Conservation (phyloP, 1,140 invertebrate genomes). For the Calliphora vicina region DNA sequence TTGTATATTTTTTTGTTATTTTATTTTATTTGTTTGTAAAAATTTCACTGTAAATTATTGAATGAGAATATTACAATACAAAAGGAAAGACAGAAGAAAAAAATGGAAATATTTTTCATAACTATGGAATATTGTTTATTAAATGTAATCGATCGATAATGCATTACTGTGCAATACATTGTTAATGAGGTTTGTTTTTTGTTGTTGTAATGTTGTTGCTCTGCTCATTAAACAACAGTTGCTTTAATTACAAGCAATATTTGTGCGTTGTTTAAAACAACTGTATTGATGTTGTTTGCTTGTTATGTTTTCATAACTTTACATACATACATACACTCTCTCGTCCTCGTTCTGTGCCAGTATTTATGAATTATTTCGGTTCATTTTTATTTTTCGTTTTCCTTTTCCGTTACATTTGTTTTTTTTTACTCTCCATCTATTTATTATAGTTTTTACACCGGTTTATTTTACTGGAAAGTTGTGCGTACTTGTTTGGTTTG, state of each 20-base stretch:
- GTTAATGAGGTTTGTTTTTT: constrained; percentile 28
- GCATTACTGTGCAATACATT: constrained; percentile 16
- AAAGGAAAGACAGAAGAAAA: background rate
- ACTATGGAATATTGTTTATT: background rate
- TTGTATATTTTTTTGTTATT: no score
- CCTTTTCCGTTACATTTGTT: background rate
- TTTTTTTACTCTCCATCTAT: background rate
- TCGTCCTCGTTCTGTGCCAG: background rate
- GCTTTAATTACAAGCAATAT: background rate
- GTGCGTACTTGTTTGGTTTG: no score
- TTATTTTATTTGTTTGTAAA: background rate
- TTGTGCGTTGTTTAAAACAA: background rate
- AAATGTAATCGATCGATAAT: constrained; percentile 33
- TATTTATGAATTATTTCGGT: constrained; percentile 6
- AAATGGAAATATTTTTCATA: background rate
- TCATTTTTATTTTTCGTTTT: background rate
- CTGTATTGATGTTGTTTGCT: background rate
- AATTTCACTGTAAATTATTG: background rate
- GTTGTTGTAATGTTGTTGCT: background rate
- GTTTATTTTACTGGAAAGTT: no score
- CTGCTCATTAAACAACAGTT: background rate
- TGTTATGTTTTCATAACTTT: background rate
- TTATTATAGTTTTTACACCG: background rate
- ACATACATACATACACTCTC: no score
- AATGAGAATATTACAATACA: background rate